A percentile compares a stretch with the other conserved stretches of the same genome.
Evolutionary conservation across 2,888 invertebrate genomes (phyloP).

Genomic region (Urechis unicinctus): DNA sequence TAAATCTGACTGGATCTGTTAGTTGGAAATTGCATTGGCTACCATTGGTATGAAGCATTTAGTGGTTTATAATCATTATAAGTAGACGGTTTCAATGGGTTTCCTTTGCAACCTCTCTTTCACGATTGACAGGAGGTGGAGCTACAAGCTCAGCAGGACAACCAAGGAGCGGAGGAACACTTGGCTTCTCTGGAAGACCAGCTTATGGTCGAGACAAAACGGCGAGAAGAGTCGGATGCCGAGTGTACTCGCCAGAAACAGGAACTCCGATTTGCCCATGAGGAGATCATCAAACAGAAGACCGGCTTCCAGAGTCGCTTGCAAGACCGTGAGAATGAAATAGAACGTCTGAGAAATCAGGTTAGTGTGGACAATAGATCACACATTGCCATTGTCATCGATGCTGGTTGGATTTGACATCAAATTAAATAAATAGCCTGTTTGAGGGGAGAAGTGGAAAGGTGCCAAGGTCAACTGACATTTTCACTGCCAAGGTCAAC

Average conservation of each 20-base stretch:
- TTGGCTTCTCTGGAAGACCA: constrained; percentile 54
- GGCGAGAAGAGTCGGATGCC: constrained; percentile 50
- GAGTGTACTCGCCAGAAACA: constrained; percentile 51
- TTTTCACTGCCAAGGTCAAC: too few species aligned
- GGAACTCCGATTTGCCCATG: constrained; percentile 57
- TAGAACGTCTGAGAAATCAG: constrained; percentile 57
- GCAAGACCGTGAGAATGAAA: constrained; percentile 58
- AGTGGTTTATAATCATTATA: too few species aligned
- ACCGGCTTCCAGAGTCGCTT: constrained; percentile 53
- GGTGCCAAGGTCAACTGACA: too few species aligned
- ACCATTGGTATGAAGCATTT: too few species aligned
- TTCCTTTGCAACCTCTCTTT: neutral
- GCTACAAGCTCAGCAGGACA: constrained; percentile 52
- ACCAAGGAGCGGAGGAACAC: constrained; percentile 49
- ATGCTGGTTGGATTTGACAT: too few species aligned
- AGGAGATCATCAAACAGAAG: constrained; percentile 56
- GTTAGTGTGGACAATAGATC: constrained; percentile 37
- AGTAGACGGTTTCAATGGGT: too few species aligned
- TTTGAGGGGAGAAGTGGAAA: too few species aligned
- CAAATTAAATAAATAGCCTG: too few species aligned
- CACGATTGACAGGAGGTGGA: constrained; percentile 48
- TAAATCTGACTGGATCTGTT: too few species aligned
- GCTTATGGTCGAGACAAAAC: constrained; percentile 49
- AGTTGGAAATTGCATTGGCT: too few species aligned
- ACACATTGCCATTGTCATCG: too few species aligned